Conservation (phyloP, 2,888 invertebrate genomes). For the Polyommatus icarus region DNA sequence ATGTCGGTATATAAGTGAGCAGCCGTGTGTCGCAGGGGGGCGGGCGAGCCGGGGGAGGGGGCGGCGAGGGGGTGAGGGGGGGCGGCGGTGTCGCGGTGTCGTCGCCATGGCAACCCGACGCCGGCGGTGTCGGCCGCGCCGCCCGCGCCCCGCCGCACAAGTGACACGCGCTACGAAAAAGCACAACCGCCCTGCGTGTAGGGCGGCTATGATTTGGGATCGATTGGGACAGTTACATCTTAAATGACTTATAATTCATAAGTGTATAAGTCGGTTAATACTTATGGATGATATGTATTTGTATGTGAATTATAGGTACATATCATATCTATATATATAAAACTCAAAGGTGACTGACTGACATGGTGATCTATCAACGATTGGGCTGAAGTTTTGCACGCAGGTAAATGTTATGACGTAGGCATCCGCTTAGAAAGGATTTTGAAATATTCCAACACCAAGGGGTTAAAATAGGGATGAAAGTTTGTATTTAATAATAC, state of each 20-base stretch:
- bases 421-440: too few relatives aligned
- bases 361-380: too few relatives aligned
- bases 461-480: too few relatives aligned
- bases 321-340: too few relatives aligned
- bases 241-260: neutral
- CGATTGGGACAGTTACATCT: slow-evolving; percentile 22
- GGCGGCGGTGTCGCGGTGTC: slow-evolving; percentile 61
- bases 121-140: slow-evolving; percentile 72
- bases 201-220: slow-evolving; percentile 44
- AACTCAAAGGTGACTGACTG: too few relatives aligned
- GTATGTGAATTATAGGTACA: too few relatives aligned
- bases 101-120: slow-evolving; percentile 38
- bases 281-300: too few relatives aligned
- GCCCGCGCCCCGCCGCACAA: slow-evolving; percentile 72
- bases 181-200: slow-evolving; percentile 71
- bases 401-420: too few relatives aligned
- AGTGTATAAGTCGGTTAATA: too few relatives aligned
- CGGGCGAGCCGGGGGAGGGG: slow-evolving; percentile 48
- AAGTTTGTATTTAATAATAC: too few relatives aligned
- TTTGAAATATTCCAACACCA: too few relatives aligned
- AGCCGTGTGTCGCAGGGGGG: slow-evolving; percentile 55
- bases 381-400: too few relatives aligned
- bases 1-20: slow-evolving; percentile 71
- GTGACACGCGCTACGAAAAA: slow-evolving; percentile 80
- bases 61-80: slow-evolving; percentile 48